Evolutionary conservation across 2,797 vertebrate genomes (phyloP).

Genomic region (Meda fulgida): DNA sequence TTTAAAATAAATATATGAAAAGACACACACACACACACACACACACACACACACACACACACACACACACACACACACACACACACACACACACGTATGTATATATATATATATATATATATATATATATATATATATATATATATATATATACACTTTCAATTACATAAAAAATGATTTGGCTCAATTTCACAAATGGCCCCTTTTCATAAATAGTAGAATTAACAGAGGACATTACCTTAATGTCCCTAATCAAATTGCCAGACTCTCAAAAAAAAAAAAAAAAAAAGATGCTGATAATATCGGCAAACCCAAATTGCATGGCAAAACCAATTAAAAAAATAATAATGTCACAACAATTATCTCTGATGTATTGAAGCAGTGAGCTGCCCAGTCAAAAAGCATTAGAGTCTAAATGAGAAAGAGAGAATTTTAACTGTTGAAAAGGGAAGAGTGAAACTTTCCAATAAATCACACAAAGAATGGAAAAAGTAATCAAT

Average conservation of each 20-base stretch:
- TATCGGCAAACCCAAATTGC: slow-evolving; percentile 67
- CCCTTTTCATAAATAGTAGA: slow-evolving; percentile 53
- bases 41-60: too few species aligned
- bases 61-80: too few species aligned
- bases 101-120: background rate
- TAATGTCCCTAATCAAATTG: slow-evolving; percentile 65
- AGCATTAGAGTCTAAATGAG: slow-evolving; percentile 69
- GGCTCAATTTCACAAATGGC: slow-evolving; percentile 59
- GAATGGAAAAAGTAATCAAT: slow-evolving; percentile 68
- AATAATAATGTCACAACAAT: slow-evolving; percentile 70
- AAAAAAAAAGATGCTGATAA: slow-evolving; percentile 57
- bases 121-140: background rate
- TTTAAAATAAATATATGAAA: slow-evolving; percentile 32
- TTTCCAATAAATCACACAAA: slow-evolving; percentile 27
- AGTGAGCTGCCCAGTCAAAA: slow-evolving; percentile 68
- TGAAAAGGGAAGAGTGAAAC: slow-evolving; percentile 42
- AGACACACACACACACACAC: too few species aligned
- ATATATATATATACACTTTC: background rate
- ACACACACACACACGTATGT: too few species aligned
- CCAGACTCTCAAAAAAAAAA: slow-evolving; percentile 53
- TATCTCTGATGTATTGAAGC: slow-evolving; percentile 66
- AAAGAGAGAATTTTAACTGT: slow-evolving; percentile 65
- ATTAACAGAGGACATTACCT: slow-evolving; percentile 53
- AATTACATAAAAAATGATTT: slow-evolving; percentile 7
- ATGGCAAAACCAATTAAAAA: slow-evolving; percentile 72